Conservation (phyloP, 2,888 invertebrate species). For the Zonitis immaculata region DNA sequence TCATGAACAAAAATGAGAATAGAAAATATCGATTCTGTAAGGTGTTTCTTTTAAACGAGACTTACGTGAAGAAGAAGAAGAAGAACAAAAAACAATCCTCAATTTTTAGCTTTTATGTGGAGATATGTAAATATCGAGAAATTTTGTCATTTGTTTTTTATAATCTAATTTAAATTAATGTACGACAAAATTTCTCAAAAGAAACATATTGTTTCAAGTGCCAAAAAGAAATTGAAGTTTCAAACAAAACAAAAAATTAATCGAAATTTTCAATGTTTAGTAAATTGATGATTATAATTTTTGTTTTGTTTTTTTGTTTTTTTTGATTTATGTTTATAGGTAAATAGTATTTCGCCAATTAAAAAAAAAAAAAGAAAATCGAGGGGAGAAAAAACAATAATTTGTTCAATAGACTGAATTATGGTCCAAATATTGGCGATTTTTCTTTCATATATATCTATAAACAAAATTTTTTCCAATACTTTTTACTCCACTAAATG, state of each 20-base stretch:
- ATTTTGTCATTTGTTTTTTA: constrained; percentile 9
- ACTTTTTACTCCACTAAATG: constrained; percentile 1
- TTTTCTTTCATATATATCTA: neutral
- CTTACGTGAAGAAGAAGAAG: no score
- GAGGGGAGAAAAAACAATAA: neutral
- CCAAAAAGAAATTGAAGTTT: constrained; percentile 18
- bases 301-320: neutral
- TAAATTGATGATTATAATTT: neutral
- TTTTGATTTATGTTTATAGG: neutral
- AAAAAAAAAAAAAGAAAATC: no score
- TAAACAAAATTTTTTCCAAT: constrained; percentile 3
- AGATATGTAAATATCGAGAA: constrained; percentile 17
- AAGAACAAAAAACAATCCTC: no score
- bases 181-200: constrained; percentile 15
- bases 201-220: constrained; percentile 27
- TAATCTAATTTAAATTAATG: neutral
- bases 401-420: neutral
- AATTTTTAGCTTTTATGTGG: constrained; percentile 7
- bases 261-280: neutral
- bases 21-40: no score
- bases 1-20: no score
- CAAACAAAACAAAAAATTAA: no score
- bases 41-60: no score
- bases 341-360: neutral
- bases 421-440: neutral